These are phyloP conservation scores for Drosophila equinoxialis DNA, from an alignment of 1,140 invertebrate genomes.

Conservation along the genomic window DNA sequence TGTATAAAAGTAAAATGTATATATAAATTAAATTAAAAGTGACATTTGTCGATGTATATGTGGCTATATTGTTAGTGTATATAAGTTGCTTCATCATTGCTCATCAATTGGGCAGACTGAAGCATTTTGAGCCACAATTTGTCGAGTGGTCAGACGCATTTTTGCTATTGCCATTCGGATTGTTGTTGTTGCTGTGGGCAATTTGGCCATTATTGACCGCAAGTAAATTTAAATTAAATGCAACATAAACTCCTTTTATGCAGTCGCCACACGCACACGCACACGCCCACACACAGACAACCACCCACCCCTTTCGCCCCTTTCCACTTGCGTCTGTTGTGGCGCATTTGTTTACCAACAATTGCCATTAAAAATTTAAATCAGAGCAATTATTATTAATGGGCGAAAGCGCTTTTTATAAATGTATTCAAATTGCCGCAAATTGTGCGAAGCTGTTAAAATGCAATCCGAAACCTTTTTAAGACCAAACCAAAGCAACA, in stretches of 20 bases:
- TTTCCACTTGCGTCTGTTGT: slow-evolving; percentile 17
- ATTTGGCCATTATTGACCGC: slow-evolving; percentile 47
- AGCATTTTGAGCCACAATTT: not conserved
- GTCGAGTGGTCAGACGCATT: slow-evolving; percentile 41
- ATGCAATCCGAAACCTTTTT: slow-evolving; percentile 14
- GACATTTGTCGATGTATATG: not conserved
- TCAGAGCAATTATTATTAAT: slow-evolving; percentile 80
- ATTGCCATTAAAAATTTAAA: slow-evolving; percentile 81
- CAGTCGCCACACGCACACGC: slow-evolving; percentile 15
- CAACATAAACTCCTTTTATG: slow-evolving; percentile 38
- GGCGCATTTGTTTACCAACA: slow-evolving; percentile 66
- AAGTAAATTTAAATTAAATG: slow-evolving; percentile 71
- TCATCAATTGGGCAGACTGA: not conserved
- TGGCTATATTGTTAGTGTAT: not conserved
- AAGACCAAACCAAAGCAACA: slow-evolving; percentile 7
- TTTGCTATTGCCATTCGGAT: slow-evolving; percentile 40
- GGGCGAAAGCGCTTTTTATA: slow-evolving; percentile 69
- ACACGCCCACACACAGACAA: slow-evolving; percentile 1
- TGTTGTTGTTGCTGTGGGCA: slow-evolving; percentile 4
- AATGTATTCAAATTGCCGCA: slow-evolving; percentile 72
- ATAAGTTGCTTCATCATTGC: slow-evolving; percentile 1
- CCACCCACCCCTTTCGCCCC: not conserved
- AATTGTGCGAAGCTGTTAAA: slow-evolving; percentile 36
- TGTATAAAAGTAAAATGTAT: slow-evolving; percentile 52
- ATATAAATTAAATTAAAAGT: slow-evolving; percentile 76